phyloP scores from a whole-genome alignment of 23 tunicate species.

The Halocynthia roretzi region DNA sequence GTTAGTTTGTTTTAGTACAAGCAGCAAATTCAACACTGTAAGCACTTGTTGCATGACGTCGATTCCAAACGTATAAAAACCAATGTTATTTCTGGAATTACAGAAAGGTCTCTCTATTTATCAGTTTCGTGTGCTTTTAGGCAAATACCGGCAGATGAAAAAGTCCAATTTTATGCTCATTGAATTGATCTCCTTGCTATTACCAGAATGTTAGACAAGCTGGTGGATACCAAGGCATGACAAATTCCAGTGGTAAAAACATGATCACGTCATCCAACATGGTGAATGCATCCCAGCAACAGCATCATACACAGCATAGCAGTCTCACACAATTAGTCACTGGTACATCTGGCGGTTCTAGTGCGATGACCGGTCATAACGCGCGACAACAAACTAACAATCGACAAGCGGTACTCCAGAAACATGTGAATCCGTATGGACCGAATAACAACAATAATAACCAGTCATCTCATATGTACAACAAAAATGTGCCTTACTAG shows the following conservation, averaged over 20 bases:
- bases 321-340: not conserved
- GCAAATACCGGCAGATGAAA: no score
- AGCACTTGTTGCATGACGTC: no score
- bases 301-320: slow-evolving; percentile 4
- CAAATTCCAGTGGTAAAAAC: slow-evolving; percentile 16
- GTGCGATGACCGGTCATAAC: not conserved
- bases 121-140: no score
- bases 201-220: slow-evolving; percentile 12
- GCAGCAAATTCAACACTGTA: no score
- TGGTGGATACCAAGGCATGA: slow-evolving; percentile 20
- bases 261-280: slow-evolving; percentile 1
- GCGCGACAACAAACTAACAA: slow-evolving; percentile 1
- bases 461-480: no score
- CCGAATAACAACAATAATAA: slow-evolving; percentile 16
- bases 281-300: not conserved
- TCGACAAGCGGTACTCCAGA: slow-evolving; percentile 13
- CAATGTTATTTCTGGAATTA: no score
- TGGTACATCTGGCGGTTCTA: slow-evolving; percentile 16
- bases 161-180: no score
- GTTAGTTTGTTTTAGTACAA: no score
- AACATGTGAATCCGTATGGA: not conserved
- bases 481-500: no score
- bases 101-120: no score
- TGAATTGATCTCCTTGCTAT: no score
- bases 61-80: no score